Percentiles rank a stretch among this genome's conserved stretches.
phyloP scores from a whole-genome alignment of 2,113 vertebrate genomes.

The Paracanthobrama guichenoti region DNA sequence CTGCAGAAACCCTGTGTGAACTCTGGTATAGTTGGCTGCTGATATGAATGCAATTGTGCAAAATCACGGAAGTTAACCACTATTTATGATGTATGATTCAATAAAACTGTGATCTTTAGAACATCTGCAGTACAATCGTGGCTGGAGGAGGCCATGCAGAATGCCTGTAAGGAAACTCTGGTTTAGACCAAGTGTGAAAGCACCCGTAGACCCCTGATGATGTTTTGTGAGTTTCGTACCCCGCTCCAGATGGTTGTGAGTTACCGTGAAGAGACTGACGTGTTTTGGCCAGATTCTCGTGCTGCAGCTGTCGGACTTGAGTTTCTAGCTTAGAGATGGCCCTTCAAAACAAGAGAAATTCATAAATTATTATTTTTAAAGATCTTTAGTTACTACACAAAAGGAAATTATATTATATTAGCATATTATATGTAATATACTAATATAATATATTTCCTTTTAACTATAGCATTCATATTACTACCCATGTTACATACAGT shows the following conservation, averaged over 20 bases:
- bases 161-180: too few species aligned
- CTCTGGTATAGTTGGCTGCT: neutral
- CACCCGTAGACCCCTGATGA: too few species aligned
- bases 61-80: too few species aligned
- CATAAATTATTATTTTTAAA: neutral
- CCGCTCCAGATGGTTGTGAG: constrained; percentile 74
- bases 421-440: too few species aligned
- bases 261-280: constrained; percentile 72
- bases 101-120: neutral
- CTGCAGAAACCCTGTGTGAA: too few species aligned
- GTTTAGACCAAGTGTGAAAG: too few species aligned
- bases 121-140: neutral
- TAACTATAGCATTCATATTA: neutral
- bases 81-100: neutral
- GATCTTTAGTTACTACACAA: neutral
- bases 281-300: constrained; percentile 81
- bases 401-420: neutral
- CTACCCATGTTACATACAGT: neutral
- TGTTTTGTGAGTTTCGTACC: constrained; percentile 66
- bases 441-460: too few species aligned
- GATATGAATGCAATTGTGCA: neutral
- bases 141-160: too few species aligned
- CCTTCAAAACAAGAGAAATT: constrained; percentile 70
- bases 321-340: constrained; percentile 88
- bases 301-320: constrained; percentile 93